Percentiles rank a stretch among this genome's conserved stretches.
phyloP scores from a whole-genome alignment of 2,888 invertebrate species.

The Blastobasis adustella region DNA sequence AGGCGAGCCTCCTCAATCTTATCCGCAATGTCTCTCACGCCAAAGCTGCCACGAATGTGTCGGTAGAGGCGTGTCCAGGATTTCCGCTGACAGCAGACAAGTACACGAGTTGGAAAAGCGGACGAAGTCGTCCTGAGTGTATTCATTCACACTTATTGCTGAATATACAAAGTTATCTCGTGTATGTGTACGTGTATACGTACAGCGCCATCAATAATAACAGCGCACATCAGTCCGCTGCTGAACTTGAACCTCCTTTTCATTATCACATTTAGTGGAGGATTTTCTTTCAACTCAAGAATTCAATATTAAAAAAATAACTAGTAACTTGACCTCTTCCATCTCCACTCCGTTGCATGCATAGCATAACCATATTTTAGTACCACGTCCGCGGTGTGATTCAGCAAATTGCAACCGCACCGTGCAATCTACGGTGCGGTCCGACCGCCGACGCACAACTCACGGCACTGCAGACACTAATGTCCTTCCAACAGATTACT shows the following conservation, averaged over 20 bases:
- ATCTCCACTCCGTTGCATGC: not conserved
- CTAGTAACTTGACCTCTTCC: not conserved
- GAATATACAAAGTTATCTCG: too few relatives aligned
- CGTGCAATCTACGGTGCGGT: conserved; percentile 13
- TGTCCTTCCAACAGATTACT: conserved; percentile 12
- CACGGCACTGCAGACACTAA: conserved; percentile 5
- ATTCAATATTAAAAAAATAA: not conserved
- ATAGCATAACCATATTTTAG: not conserved
- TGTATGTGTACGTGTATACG: too few relatives aligned
- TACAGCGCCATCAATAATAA: too few relatives aligned
- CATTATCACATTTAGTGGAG: not conserved
- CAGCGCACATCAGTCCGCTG: too few relatives aligned
- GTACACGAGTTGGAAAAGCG: too few relatives aligned
- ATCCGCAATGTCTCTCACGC: too few relatives aligned
- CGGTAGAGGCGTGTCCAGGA: too few relatives aligned
- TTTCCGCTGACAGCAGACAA: too few relatives aligned
- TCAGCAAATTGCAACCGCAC: conserved; percentile 15
- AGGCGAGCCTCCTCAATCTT: too few relatives aligned
- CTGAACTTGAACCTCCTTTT: not conserved
- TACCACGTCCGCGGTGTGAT: not conserved
- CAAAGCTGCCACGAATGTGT: too few relatives aligned
- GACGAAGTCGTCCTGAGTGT: too few relatives aligned
- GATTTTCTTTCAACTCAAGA: not conserved
- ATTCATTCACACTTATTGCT: too few relatives aligned
- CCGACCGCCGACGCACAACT: conserved; percentile 6